These are phyloP conservation scores for Cacatua alba DNA, from an alignment of 2,113 vertebrate species.

Conservation along the genomic window DNA sequence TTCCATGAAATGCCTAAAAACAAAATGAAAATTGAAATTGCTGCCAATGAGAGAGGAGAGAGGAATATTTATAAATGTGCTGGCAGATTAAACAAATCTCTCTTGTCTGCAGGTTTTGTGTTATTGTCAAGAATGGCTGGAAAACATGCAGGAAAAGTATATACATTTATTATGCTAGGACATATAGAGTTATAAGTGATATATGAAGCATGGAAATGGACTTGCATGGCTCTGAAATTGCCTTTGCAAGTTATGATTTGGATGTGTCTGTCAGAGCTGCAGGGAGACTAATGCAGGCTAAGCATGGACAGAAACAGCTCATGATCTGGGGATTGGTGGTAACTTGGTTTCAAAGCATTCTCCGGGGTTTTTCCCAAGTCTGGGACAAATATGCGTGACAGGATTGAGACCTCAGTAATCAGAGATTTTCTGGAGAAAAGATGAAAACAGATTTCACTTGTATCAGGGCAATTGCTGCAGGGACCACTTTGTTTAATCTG, in stretches of 20 bases:
- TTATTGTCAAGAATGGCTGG: neutral
- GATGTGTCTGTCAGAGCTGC: neutral
- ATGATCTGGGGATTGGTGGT: neutral
- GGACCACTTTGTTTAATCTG: neutral
- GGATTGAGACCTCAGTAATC: neutral
- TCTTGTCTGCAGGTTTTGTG: neutral
- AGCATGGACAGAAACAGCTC: neutral
- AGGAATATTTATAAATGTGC: neutral
- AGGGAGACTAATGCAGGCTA: neutral
- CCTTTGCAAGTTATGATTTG: neutral
- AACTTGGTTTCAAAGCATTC: neutral
- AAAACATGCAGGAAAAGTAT: neutral
- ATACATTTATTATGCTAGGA: neutral
- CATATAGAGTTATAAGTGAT: neutral
- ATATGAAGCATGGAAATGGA: neutral
- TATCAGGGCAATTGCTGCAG: neutral
- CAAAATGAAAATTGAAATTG: neutral
- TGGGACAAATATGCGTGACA: neutral
- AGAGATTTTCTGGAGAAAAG: constrained; percentile 3
- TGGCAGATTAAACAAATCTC: neutral
- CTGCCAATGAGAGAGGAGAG: neutral
- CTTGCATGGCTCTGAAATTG: neutral
- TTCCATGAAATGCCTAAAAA: neutral
- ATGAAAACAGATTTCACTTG: neutral
- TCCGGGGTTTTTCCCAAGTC: neutral